A percentile compares a stretch with the other conserved stretches of the same genome.
phyloP scores from a whole-genome alignment of 2,888 invertebrate genomes.

The Lomographa bimaculata region DNA sequence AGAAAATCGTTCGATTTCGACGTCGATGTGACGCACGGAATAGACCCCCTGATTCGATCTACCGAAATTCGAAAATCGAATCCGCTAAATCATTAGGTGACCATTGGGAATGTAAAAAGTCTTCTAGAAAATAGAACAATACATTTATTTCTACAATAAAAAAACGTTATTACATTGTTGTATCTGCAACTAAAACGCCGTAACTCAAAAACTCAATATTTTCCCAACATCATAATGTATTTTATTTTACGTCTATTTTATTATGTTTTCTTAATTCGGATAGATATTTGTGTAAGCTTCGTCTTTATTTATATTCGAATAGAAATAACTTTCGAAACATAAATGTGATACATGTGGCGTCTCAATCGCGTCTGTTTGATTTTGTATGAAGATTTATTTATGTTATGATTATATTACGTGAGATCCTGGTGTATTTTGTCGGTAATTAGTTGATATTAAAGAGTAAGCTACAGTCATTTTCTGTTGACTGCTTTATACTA shows the following conservation, averaged over 20 bases:
- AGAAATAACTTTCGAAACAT: constrained; percentile 74
- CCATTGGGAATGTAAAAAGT: too few relatives aligned
- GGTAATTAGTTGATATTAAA: constrained; percentile 63
- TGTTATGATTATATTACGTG: constrained; percentile 47
- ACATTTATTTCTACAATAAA: too few relatives aligned
- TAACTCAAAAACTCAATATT: constrained; percentile 44
- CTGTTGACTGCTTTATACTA: too few relatives aligned
- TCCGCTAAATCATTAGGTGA: too few relatives aligned
- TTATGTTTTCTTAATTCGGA: constrained; percentile 67
- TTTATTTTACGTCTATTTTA: constrained; percentile 46
- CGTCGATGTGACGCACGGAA: too few relatives aligned
- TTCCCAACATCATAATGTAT: constrained; percentile 42
- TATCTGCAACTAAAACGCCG: too few relatives aligned
- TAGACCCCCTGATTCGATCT: too few relatives aligned
- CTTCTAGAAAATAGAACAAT: too few relatives aligned
- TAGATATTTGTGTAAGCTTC: constrained; percentile 66
- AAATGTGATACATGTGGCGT: constrained; percentile 76
- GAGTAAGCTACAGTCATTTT: too few relatives aligned
- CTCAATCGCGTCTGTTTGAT: constrained; percentile 60
- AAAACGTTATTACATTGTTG: too few relatives aligned
- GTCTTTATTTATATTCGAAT: constrained; percentile 62
- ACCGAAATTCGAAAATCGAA: constrained; percentile 11
- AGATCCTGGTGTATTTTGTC: constrained; percentile 37
- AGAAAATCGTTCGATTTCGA: too few relatives aligned
- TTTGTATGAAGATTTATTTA: constrained; percentile 59